Evolutionary conservation across 2,113 vertebrate genomes (phyloP), one percentile per base, ranked within the genome.

Genomic region (Corythornis cristatus): DNA sequence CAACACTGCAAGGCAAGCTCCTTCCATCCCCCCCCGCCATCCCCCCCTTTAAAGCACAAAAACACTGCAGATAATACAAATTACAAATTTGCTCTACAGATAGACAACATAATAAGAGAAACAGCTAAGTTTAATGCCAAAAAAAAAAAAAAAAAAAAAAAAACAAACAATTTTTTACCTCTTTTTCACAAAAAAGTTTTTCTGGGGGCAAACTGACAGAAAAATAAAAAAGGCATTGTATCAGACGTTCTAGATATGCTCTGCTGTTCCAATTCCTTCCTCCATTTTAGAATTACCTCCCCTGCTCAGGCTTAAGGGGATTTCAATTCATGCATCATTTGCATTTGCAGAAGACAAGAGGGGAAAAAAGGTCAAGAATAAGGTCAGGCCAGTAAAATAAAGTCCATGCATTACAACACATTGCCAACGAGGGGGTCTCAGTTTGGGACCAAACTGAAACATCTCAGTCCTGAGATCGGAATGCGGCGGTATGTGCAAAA

Each of bases 151-250:
- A 94, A 88, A 83, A 86, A 18, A 21, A 76, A 50, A 88, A 90
- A 79, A 93, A 46, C 90, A 88, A 95, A 84, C 88, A 95, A 86
- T 84, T 79, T 90, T 96, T 98, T 98, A 98, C 98, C 98, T 98
- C 98, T 98, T 98, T 96, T 98, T 98, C 97, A 98, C 97, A 97
- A 98, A 98, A 97, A 98, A 97, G 96, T 96, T 98, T 98, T 98
- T 98, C 95, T 98, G 98, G 96, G 98, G 98, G 97, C 97, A 98
- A 98, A 98, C 97, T 97, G 98, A 98, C 98, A 98, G 97, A 92
- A 98, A 98, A 97, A 97, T 88, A 98, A 96, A 97, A 96, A 97
- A 91, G 93, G 94, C 89, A 96, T 95, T 94, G 94, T 91, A 97
- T 97, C 97, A 98, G 96, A 97, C 54, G 90, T 88, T 97, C 96